Percentiles rank a stretch among this genome's conserved stretches.
phyloP scores from a whole-genome alignment of 2,113 vertebrate species.

The Vicugna pacos region DNA sequence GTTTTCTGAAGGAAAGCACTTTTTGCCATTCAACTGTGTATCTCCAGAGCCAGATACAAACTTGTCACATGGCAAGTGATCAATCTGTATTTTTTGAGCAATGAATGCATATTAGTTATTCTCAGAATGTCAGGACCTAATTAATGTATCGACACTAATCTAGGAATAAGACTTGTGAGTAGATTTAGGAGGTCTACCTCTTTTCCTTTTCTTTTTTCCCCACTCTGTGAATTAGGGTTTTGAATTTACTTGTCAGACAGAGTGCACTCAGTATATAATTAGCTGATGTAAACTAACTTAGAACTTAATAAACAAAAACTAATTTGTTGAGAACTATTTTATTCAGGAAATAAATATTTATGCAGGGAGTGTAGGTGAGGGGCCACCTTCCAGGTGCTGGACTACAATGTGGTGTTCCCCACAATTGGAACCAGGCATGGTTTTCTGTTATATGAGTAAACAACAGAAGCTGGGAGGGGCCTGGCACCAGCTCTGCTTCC shows the following conservation, averaged over 20 bases:
- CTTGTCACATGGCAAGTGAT: neutral
- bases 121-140: neutral
- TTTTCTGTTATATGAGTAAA: neutral
- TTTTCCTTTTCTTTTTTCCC: neutral
- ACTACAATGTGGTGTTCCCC: neutral
- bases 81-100: neutral
- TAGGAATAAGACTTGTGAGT: neutral
- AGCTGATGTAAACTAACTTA: neutral
- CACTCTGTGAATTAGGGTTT: slow-evolving; percentile 29
- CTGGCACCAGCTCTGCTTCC: neutral
- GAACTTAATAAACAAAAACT: neutral
- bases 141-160: neutral
- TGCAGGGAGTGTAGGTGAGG: neutral
- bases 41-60: neutral
- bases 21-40: neutral
- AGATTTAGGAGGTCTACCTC: neutral
- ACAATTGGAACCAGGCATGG: neutral
- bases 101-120: neutral
- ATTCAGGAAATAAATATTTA: neutral
- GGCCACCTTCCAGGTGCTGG: neutral
- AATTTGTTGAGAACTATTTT: neutral
- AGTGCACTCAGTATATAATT: neutral
- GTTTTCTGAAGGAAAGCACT: slow-evolving; percentile 1
- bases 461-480: neutral
- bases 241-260: neutral